Percentiles rank a stretch among this genome's conserved stretches.
These are phyloP conservation scores for Coecobrya sp. DNA, from an alignment of 2,888 invertebrate species.

Conservation along the genomic window DNA sequence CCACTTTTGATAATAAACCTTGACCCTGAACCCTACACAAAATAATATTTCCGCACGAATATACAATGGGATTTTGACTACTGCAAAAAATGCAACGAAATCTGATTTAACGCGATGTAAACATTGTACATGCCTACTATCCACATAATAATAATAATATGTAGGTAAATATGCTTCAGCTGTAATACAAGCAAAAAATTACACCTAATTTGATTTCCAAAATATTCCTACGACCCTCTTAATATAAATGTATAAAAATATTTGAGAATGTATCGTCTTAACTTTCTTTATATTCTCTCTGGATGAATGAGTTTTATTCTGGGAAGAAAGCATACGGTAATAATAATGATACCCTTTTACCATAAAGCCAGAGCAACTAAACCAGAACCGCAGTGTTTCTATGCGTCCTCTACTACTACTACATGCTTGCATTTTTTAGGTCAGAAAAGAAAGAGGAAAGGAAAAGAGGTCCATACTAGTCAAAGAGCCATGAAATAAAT, in stretches of 20 bases:
- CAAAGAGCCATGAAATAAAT: constrained; percentile 76
- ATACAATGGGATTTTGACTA: constrained; percentile 22
- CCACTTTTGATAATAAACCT: constrained; percentile 49
- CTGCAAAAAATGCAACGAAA: constrained; percentile 34
- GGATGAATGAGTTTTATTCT: constrained; percentile 23
- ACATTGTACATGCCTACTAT: background rate
- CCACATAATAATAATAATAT: background rate
- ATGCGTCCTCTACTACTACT: background rate
- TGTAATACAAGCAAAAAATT: constrained; percentile 35
- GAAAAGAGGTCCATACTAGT: constrained; percentile 47
- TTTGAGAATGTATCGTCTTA: background rate
- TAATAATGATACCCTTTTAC: constrained; percentile 17
- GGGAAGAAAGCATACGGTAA: constrained; percentile 1
- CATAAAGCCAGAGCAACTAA: background rate
- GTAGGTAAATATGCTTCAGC: background rate
- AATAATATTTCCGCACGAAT: constrained; percentile 50
- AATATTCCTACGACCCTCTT: background rate
- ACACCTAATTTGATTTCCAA: constrained; percentile 64
- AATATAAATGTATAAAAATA: background rate
- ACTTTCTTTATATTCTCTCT: constrained; percentile 28
- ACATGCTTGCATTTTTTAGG: constrained; percentile 47
- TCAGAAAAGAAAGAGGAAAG: constrained; percentile 40
- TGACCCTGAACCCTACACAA: constrained; percentile 53
- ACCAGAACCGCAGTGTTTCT: constrained; percentile 41
- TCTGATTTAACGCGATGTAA: constrained; percentile 42